These are phyloP conservation scores for Xerus inauris DNA, from an alignment of 2,113 vertebrate species.

Conservation along the genomic window DNA sequence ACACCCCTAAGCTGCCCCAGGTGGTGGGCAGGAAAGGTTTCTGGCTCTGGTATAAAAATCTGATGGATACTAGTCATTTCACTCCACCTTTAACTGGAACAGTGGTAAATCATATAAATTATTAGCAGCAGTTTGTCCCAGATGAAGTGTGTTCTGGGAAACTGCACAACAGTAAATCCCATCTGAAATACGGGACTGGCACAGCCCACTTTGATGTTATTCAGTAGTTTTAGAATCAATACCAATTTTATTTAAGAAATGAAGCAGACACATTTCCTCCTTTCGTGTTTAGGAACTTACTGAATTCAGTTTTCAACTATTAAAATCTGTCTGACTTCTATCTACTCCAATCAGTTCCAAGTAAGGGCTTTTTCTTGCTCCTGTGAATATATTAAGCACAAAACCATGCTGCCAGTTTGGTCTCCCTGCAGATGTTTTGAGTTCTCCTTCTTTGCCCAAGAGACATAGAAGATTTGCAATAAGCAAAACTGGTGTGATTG, in stretches of 20 bases:
- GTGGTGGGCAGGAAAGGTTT: background rate
- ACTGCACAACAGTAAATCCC: conserved; percentile 3
- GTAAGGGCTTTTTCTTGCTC: background rate
- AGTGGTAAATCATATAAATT: background rate
- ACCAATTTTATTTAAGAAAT: conserved; percentile 24
- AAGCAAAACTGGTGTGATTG: background rate
- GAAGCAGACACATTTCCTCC: background rate
- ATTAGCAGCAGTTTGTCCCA: background rate
- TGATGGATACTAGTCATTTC: background rate
- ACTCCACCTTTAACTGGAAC: background rate
- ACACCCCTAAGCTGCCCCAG: background rate
- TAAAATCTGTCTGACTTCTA: conserved; percentile 15
- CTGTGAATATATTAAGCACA: background rate
- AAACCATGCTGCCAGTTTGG: background rate
- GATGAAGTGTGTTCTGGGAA: conserved; percentile 2
- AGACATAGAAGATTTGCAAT: background rate
- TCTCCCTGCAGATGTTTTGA: conserved; percentile 8
- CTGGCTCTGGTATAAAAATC: background rate
- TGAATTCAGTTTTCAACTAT: background rate
- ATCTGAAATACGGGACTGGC: background rate
- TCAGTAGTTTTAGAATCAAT: conserved; percentile 4
- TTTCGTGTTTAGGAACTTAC: background rate
- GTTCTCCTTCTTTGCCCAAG: background rate
- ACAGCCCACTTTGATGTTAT: background rate
- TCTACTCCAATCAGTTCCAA: background rate